Conservation (phyloP, 1,140 invertebrate species). For the Trissolcus basalis region DNA sequence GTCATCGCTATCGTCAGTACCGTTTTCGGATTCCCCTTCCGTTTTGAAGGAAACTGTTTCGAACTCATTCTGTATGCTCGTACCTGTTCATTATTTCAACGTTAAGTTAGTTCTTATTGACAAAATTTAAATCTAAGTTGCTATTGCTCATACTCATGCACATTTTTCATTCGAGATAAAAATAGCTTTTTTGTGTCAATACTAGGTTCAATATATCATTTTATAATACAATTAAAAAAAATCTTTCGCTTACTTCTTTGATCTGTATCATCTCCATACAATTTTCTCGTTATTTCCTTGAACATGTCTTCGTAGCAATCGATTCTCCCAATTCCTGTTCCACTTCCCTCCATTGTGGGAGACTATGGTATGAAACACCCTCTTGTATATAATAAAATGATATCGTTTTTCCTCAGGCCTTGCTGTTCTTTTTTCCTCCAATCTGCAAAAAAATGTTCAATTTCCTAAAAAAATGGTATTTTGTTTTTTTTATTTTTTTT, state of each 20-base stretch:
- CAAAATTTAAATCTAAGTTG: not conserved
- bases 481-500: too few relatives aligned
- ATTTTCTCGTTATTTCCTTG: conserved; percentile 92
- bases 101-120: not conserved
- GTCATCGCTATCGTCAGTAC: conserved; percentile 71
- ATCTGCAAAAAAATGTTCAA: conserved; percentile 57
- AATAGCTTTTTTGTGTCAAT: not conserved
- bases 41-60: conserved; percentile 74
- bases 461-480: conserved; percentile 6
- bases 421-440: conserved; percentile 34
- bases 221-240: conserved; percentile 9
- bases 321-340: conserved; percentile 75
- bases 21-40: conserved; percentile 71
- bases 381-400: conserved; percentile 31
- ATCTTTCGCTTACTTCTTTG: conserved; percentile 70
- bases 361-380: conserved; percentile 28
- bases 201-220: not conserved
- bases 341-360: conserved; percentile 72
- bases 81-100: conserved; percentile 61
- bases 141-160: too few relatives aligned
- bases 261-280: conserved; percentile 87
- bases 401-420: conserved; percentile 24
- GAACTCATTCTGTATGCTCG: conserved; percentile 74
- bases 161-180: not conserved
- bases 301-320: conserved; percentile 86